Evolutionary conservation across 2,113 vertebrate genomes (phyloP).

Genomic region (Atractosteus spatula): DNA sequence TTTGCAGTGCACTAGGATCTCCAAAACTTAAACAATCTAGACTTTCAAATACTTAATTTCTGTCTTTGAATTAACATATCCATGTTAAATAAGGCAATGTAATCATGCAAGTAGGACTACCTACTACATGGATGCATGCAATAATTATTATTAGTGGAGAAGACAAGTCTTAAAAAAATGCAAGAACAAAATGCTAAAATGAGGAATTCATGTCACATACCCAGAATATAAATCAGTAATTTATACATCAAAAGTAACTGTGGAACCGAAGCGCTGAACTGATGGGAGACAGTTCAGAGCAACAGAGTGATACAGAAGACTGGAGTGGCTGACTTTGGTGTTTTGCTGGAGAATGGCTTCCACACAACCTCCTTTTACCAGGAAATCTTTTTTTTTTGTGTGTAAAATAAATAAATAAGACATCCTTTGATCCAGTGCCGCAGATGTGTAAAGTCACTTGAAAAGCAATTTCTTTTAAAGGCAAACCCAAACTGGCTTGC

Average conservation of each 20-base stretch:
- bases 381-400: slow-evolving; percentile 9
- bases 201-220: too few species aligned
- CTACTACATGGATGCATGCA: too few species aligned
- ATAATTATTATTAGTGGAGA: too few species aligned
- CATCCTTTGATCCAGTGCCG: slow-evolving; percentile 54
- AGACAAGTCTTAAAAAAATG: too few species aligned
- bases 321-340: slow-evolving; percentile 16
- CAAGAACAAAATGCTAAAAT: too few species aligned
- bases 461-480: slow-evolving; percentile 57
- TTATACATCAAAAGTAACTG: neutral
- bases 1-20: too few species aligned
- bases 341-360: slow-evolving; percentile 5
- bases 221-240: too few species aligned
- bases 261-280: neutral
- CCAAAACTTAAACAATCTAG: too few species aligned
- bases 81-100: too few species aligned
- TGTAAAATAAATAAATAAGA: slow-evolving; percentile 27
- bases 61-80: too few species aligned
- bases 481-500: slow-evolving; percentile 67
- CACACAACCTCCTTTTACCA: slow-evolving; percentile 6
- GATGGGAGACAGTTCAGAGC: neutral
- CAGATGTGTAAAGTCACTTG: slow-evolving; percentile 50
- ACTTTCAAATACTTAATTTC: too few species aligned
- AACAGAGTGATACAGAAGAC: neutral
- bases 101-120: too few species aligned